Conservation (phyloP, 2,113 vertebrate genomes). For the Ammodramus savannarum region DNA sequence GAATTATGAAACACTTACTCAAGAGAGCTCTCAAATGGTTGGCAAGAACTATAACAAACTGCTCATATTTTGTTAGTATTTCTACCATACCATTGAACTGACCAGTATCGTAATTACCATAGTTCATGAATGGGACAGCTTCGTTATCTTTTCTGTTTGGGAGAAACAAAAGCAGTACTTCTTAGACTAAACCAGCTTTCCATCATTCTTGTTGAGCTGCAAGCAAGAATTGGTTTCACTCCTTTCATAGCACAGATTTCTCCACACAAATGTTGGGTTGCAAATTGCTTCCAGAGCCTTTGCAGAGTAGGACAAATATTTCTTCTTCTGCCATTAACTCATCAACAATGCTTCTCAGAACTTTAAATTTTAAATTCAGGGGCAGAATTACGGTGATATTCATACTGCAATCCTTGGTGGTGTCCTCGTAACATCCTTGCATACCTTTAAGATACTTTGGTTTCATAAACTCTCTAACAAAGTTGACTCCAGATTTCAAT, state of each 20-base stretch:
- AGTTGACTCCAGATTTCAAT: neutral
- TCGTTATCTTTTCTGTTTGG: constrained; percentile 31
- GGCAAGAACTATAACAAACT: neutral
- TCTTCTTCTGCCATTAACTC: constrained; percentile 53
- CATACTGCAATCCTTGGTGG: neutral
- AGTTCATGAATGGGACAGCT: constrained; percentile 7
- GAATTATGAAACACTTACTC: constrained; percentile 8
- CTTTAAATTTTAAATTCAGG: constrained; percentile 34
- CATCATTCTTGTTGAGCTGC: constrained; percentile 27
- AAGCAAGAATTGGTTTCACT: constrained; percentile 24
- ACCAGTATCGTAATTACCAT: neutral
- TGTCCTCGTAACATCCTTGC: neutral
- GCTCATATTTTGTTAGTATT: neutral
- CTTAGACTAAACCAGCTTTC: constrained; percentile 53
- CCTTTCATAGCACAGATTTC: constrained; percentile 13
- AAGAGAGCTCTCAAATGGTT: neutral
- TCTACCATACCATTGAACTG: neutral
- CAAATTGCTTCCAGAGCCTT: constrained; percentile 47
- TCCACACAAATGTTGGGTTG: constrained; percentile 27
- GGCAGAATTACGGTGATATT: constrained; percentile 34
- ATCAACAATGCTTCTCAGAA: constrained; percentile 45
- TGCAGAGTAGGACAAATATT: constrained; percentile 6
- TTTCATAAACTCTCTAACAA: neutral
- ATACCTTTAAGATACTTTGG: neutral
- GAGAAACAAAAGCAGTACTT: constrained; percentile 12